Base-by-base conservation (phyloP, 2,113 vertebrate species). In the Percopsis transmontana region DNA sequence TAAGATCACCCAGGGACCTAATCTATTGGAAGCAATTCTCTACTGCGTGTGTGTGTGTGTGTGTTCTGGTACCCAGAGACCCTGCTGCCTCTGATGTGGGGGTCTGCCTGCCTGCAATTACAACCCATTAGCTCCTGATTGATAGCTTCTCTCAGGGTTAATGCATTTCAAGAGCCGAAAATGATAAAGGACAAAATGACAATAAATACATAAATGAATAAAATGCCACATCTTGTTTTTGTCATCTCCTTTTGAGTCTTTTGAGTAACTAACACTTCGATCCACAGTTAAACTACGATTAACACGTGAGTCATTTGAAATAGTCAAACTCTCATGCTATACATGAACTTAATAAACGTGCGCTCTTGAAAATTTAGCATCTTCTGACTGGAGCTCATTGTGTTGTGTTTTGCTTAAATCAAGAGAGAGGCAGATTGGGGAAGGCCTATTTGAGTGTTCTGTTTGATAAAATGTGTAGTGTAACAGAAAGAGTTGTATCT, bases 61-160 rank as follows among this genome's bases (percentile, higher is more conserved):
- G 40, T 60, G 20, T 20, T 14, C 21, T 23, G 16, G 41, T 59
- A 11, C 19, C 19, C 18, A 11, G 76, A 67, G 77, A 72, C 68
- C 71, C 74, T 2, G 7, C 45, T 72, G 76, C 72, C 67, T 81
- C 51, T 70, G 70, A 81, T 74, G 71, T 68, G 62, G 58, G 50
- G 59, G 51, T 48, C 61, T 51, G 62, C 58, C 79, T 75, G 74
- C 70, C 66, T 72, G 82, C 80, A 83, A 90, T 89, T 89, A 89
- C 63, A 58, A 66, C 62, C 81, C 85, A 87, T 90, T 85, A 89
- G 75, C 68, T 51, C 33, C 77, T 74, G 81, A 90, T 88, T 80
- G 82, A 89, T 88, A 81, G 82, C 79, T 71, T 72, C 80, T 86
- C 76, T 72, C 68, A 66, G 77, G 80, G 67, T 70, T 85, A 85